Conservation (phyloP, 2,888 invertebrate genomes). For the Scelioninae gen. 2 region DNA sequence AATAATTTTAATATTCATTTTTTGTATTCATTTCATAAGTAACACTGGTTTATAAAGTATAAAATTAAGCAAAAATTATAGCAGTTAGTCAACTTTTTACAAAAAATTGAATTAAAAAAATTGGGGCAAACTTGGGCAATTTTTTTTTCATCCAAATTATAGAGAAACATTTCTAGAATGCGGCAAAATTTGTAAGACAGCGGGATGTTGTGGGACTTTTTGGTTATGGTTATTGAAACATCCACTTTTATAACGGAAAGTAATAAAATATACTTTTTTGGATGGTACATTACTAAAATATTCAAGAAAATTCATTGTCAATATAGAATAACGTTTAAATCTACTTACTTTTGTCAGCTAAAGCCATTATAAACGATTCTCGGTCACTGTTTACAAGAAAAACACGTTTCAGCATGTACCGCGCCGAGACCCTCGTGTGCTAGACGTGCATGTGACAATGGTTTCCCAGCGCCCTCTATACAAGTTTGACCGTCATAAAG, state of each 20-base stretch:
- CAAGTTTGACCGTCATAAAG: too few relatives aligned
- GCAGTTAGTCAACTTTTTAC: constrained; percentile 2
- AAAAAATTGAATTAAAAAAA: constrained; percentile 7
- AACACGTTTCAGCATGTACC: neutral
- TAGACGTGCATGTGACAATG: constrained; percentile 7
- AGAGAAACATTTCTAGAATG: constrained; percentile 3
- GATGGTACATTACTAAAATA: neutral
- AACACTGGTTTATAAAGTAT: too few relatives aligned
- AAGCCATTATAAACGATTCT: constrained; percentile 2
- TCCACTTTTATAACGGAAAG: constrained; percentile 1
- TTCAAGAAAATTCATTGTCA: constrained; percentile 3
- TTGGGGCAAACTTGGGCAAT: neutral
- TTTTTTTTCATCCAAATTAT: constrained; percentile 6
- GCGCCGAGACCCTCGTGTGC: too few relatives aligned
- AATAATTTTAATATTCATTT: neutral
- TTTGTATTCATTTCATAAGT: neutral
- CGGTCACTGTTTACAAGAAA: constrained; percentile 5
- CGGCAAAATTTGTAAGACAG: constrained; percentile 6
- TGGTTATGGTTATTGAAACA: constrained; percentile 1
- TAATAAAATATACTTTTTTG: neutral
- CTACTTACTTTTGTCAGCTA: constrained; percentile 2
- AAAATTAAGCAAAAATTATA: constrained; percentile 3
- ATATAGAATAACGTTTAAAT: constrained; percentile 5
- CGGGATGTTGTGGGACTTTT: constrained; percentile 7
- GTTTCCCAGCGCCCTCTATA: constrained; percentile 4